These are phyloP conservation scores for Saguinus midas DNA, from an alignment of 2,113 vertebrate genomes.

Conservation along the genomic window DNA sequence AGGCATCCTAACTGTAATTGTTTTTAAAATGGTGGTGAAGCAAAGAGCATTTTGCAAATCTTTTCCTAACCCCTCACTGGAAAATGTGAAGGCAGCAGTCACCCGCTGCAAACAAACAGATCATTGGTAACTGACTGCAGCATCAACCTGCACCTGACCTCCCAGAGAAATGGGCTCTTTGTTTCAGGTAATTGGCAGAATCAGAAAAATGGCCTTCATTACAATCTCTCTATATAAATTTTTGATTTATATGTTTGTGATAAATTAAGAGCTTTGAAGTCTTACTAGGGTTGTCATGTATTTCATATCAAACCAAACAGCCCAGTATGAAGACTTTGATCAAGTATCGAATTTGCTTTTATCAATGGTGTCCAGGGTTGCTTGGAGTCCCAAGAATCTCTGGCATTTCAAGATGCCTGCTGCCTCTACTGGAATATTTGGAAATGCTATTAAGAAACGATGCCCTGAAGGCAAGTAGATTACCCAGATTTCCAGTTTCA, in stretches of 20 bases:
- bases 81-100: slow-evolving; percentile 18
- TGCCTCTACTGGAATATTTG: background rate
- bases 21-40: slow-evolving; percentile 51
- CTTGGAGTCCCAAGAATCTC: background rate
- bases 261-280: background rate
- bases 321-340: fast-evolving
- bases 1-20: background rate
- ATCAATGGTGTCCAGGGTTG: too few species aligned
- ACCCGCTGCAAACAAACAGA: background rate
- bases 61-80: slow-evolving; percentile 41
- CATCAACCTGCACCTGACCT: background rate
- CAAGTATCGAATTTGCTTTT: background rate
- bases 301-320: background rate
- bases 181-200: background rate
- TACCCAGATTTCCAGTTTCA: background rate
- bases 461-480: background rate
- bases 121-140: background rate
- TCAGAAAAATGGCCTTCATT: background rate
- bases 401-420: background rate
- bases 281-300: background rate
- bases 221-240: background rate
- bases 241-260: background rate
- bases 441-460: background rate
- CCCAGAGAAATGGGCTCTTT: background rate
- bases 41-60: slow-evolving; percentile 49